Evolutionary conservation across 2,113 vertebrate genomes (phyloP), one percentile per base, ranked within the genome.

Genomic region (Uria aalge): DNA sequence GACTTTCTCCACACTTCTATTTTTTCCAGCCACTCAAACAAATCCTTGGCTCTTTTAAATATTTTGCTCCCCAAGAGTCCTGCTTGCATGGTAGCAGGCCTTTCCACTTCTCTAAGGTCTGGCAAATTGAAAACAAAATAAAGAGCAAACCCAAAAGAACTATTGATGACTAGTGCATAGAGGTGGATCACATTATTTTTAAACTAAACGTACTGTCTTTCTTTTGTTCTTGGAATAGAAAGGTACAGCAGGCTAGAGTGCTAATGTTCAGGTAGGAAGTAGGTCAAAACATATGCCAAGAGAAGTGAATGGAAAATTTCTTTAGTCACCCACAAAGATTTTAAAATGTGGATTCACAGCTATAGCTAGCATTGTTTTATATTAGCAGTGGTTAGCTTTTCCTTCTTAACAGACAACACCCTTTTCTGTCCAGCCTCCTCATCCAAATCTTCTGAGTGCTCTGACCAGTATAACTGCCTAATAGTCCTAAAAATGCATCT

Each of bases 401-500:
- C 81, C 57, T 93, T 82, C 71, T 67, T 79, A 82, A 56, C 3
- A 78, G 88, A 48, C 80, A 94, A 85, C 94, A 94, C 94, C 89
- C 91, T 92, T 85, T 91, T 94, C 78, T 87, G 41, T 75, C 50
- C 73, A 88, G 90, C 83, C 60, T 85, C 85, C 78, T 84, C 83
- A 81, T 53, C 43, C 52, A 95, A 88, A 94, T 72, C 84, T 73
- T 93, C 22, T 2, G 8, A 91, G 78, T 23, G 12, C 59, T 91
- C 91, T 75, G 72, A 88, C 67, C 79, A 85, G 71, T 92, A 90
- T 93, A 93, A 93, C 87, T 63, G 81, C 74, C 62, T 82, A 55
- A 84, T 32, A 85, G 55, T 59, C 38, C 77, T 80, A 82, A 95
- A 96, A 94, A 82, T 57, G n/a, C 27, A 16, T n/a, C 88, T 95